Conservation (phyloP, 2,888 invertebrate species). For the Microctonus aethiopoides region DNA sequence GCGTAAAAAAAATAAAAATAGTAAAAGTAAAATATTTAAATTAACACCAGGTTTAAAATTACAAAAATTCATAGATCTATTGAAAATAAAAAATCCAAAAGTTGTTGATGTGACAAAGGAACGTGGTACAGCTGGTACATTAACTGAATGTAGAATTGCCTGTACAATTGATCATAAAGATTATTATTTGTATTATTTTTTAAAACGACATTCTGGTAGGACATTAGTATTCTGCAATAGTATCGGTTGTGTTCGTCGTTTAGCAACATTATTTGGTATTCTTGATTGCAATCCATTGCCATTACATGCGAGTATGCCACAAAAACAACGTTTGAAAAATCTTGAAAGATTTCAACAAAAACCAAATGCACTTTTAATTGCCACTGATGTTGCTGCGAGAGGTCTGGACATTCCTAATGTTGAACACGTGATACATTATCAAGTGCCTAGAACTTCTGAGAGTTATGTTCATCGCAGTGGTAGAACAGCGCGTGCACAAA, state of each 20-base stretch:
- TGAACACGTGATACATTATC: slow-evolving; percentile 96
- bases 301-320: slow-evolving; percentile 91
- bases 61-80: slow-evolving; percentile 79
- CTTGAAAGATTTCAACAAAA: slow-evolving; percentile 86
- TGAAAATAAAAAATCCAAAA: slow-evolving; percentile 91
- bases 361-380: slow-evolving; percentile 80
- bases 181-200: slow-evolving; percentile 90
- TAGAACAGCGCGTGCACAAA: slow-evolving; percentile 90
- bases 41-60: slow-evolving; percentile 82
- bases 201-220: slow-evolving; percentile 85
- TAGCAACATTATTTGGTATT: slow-evolving; percentile 76
- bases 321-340: slow-evolving; percentile 92
- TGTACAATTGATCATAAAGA: slow-evolving; percentile 88
- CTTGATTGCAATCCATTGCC: slow-evolving; percentile 81
- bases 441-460: slow-evolving; percentile 94
- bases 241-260: slow-evolving; percentile 90
- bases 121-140: slow-evolving; percentile 82
- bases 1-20: slow-evolving; percentile 67
- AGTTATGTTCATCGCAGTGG: slow-evolving; percentile 97
- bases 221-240: slow-evolving; percentile 95
- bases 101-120: slow-evolving; percentile 90
- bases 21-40: slow-evolving; percentile 71
- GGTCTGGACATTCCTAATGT: slow-evolving; percentile 95
- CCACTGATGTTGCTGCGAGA: slow-evolving; percentile 97
- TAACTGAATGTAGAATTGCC: slow-evolving; percentile 87